These are phyloP conservation scores for Apostichopus parvimensis DNA, from an alignment of 35 echinoderm and acorn worm genomes.

Conservation along the genomic window DNA sequence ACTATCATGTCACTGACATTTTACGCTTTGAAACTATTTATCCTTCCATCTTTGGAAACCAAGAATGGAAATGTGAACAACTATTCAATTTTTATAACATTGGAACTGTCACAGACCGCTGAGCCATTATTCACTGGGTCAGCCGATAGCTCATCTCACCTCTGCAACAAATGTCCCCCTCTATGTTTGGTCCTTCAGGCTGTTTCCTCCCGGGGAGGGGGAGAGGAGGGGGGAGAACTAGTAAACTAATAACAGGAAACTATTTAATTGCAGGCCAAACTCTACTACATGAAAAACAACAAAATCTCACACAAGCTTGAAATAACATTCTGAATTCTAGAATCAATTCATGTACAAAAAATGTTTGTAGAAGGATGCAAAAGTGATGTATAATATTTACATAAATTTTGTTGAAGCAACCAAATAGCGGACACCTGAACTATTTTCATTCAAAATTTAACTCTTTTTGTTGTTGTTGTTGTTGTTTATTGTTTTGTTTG, in stretches of 20 bases:
- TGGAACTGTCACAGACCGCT: too few species aligned
- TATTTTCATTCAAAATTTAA: not conserved
- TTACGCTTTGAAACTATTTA: too few species aligned
- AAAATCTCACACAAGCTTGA: not conserved
- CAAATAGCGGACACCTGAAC: not conserved
- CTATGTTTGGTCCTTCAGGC: not conserved
- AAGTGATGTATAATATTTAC: constrained; percentile 3
- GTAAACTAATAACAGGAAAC: not conserved
- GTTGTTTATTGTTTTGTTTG: not conserved
- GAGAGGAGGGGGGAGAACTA: not conserved
- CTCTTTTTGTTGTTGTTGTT: too few species aligned
- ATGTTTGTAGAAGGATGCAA: constrained; percentile 8
- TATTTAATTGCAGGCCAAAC: not conserved
- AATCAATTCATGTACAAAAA: constrained; percentile 15
- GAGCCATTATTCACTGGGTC: too few species aligned
- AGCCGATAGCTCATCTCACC: too few species aligned
- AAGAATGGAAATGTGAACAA: too few species aligned
- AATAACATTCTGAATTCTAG: not conserved
- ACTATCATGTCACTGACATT: too few species aligned
- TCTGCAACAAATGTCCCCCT: not conserved
- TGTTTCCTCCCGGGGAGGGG: not conserved
- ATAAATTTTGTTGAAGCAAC: constrained; percentile 6
- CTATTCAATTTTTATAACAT: too few species aligned
- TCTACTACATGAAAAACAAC: not conserved
- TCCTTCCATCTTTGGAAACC: too few species aligned